Base-by-base conservation (phyloP, 1,140 invertebrate species). In the Elymnias hypermnestra region DNA sequence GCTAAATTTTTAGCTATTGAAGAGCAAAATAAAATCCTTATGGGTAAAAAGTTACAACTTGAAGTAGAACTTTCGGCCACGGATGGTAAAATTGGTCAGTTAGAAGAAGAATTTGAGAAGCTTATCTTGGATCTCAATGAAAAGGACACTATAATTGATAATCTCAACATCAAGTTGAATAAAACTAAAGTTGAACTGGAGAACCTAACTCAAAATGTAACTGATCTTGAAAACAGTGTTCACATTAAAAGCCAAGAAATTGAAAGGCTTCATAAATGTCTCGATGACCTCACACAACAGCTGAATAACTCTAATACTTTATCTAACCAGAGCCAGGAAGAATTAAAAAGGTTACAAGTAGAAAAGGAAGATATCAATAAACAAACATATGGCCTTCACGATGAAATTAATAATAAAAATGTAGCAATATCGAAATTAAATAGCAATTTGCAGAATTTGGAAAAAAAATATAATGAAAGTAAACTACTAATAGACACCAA, bases 31-130 rank as follows among this genome's bases (percentile, higher is more conserved):
- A 17, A 65, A 15, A 56, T 59, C 9, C 47, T 73, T 1, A 14
- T 39, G 17, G 55, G 72, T 35, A 63, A 46, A 12, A 72, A 74
- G 57, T 7, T 59, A 2, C 40, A 68, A 9, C 35, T 85, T 18
- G 72, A 86, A 65, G 17, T 64, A 15, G 67, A 76, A 36, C 39
- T 83, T 18, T 58, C 65, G 15, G 46, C 58, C 7, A 70, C 69
- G 13, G 62, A 82, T 49, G 41, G 19, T 5, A 82, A 83, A 72
- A 74, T 82, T 29, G 26, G 55, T 5, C 40, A 60, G 25, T 51
- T 83, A 26, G 64, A 78, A 59, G 47, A 70, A 37, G 69, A 84
- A 56, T 72, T 83, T 38, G 66, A 74, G 8, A 83, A 84, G 45
- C 37, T 83, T 19, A 52, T 71, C 13, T 15, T 44, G 2, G 72